Conservation (phyloP, 2,797 vertebrate genomes). For the Pangasius sanitwongsei region DNA sequence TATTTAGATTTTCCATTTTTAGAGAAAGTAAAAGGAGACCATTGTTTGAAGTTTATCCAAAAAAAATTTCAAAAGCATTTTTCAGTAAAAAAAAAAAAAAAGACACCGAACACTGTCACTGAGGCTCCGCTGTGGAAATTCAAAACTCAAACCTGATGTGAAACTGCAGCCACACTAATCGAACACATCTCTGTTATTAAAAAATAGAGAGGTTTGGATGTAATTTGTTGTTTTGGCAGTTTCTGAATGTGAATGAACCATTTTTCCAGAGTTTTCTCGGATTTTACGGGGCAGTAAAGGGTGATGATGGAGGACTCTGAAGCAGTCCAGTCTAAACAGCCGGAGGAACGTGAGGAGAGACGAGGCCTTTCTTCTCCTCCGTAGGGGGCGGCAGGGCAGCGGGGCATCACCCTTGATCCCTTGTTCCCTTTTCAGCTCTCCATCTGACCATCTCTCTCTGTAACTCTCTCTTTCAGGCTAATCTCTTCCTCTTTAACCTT, state of each 20-base stretch:
- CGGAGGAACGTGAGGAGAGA: constrained; percentile 69
- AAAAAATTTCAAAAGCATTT: neutral
- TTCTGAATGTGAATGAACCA: neutral
- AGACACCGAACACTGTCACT: constrained; percentile 46
- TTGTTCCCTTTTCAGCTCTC: constrained; percentile 1
- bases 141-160: constrained; percentile 4
- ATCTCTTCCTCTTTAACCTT: constrained; percentile 4
- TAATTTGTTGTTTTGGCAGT: constrained; percentile 17
- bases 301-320: constrained; percentile 69
- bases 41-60: neutral
- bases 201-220: constrained; percentile 40
- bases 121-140: neutral
- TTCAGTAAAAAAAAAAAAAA: neutral
- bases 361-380: constrained; percentile 59
- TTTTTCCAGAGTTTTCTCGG: constrained; percentile 9
- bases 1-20: constrained; percentile 5
- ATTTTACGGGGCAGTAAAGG: constrained; percentile 61
- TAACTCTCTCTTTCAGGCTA: constrained; percentile 12
- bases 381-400: constrained; percentile 58
- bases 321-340: constrained; percentile 73
- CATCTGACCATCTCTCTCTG: neutral
- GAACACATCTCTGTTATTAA: constrained; percentile 49
- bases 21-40: neutral
- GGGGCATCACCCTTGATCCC: constrained; percentile 58
- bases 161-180: constrained; percentile 38